Conservation (phyloP, 2,888 invertebrate species). For the Scrobipalpa atriplicella region DNA sequence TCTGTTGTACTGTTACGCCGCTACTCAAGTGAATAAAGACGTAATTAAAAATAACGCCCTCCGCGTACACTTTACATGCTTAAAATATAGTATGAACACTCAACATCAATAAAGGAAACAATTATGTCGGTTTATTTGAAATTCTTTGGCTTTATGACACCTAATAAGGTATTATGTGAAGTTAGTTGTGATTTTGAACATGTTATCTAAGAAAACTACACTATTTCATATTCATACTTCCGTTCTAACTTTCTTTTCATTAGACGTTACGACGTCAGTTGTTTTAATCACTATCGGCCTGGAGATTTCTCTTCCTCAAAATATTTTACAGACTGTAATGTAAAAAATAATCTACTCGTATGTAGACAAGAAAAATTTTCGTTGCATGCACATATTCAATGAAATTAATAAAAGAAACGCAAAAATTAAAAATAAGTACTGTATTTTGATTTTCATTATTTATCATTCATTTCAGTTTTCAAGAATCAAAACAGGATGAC, state of each 20-base stretch:
- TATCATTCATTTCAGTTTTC: too few relatives aligned
- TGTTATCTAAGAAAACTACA: not conserved
- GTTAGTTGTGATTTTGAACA: not conserved
- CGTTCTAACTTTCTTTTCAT: not conserved
- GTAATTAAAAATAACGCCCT: conserved; percentile 62
- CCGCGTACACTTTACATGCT: conserved; percentile 22
- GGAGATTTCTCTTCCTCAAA: too few relatives aligned
- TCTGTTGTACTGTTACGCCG: conserved; percentile 54
- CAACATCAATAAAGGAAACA: conserved; percentile 50
- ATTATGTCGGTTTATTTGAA: conserved; percentile 43
- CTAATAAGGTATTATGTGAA: conserved; percentile 36
- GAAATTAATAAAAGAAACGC: too few relatives aligned
- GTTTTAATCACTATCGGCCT: too few relatives aligned
- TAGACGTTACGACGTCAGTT: too few relatives aligned
- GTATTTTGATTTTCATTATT: too few relatives aligned
- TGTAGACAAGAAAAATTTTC: too few relatives aligned
- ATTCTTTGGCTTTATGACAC: conserved; percentile 34
- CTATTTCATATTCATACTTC: not conserved
- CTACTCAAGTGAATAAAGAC: conserved; percentile 54
- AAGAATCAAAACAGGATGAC: too few relatives aligned
- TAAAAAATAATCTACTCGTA: too few relatives aligned
- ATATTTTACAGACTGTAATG: too few relatives aligned
- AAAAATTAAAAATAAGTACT: too few relatives aligned
- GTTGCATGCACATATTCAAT: too few relatives aligned
- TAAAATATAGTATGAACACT: conserved; percentile 38